phyloP scores from a whole-genome alignment of 1,140 invertebrate genomes.

The Cardiocondyla obscurior region DNA sequence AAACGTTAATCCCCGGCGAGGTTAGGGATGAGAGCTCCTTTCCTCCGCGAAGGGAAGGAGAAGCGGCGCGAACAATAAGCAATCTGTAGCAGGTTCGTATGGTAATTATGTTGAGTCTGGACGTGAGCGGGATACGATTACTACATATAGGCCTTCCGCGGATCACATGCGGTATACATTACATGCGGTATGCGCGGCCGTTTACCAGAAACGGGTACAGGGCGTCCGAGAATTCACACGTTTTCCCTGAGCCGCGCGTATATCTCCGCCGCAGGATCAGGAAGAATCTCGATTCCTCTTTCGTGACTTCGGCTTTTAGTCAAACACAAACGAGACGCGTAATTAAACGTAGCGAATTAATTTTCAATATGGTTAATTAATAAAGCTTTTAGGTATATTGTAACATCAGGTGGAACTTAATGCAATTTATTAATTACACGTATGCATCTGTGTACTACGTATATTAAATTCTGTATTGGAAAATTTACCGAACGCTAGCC shows the following conservation, averaged over 20 bases:
- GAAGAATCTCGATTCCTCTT: neutral
- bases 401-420: neutral
- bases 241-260: neutral
- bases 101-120: constrained; percentile 62
- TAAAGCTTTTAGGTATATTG: neutral
- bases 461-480: too few species aligned
- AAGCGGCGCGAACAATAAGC: constrained; percentile 58
- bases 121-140: constrained; percentile 44
- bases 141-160: neutral
- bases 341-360: neutral
- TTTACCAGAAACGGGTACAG: constrained; percentile 1
- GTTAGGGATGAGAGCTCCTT: neutral
- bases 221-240: neutral
- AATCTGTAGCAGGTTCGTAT: constrained; percentile 55
- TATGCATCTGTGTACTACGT: too few species aligned
- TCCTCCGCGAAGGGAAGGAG: neutral
- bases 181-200: constrained; percentile 49
- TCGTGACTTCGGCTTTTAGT: neutral
- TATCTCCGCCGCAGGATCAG: neutral
- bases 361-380: neutral
- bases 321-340: too few species aligned
- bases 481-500: neutral
- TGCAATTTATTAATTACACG: neutral
- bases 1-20: constrained; percentile 54
- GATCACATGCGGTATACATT: constrained; percentile 61